These are phyloP conservation scores for Agrilus cyanescens DNA, from an alignment of 2,888 invertebrate species.

Conservation along the genomic window DNA sequence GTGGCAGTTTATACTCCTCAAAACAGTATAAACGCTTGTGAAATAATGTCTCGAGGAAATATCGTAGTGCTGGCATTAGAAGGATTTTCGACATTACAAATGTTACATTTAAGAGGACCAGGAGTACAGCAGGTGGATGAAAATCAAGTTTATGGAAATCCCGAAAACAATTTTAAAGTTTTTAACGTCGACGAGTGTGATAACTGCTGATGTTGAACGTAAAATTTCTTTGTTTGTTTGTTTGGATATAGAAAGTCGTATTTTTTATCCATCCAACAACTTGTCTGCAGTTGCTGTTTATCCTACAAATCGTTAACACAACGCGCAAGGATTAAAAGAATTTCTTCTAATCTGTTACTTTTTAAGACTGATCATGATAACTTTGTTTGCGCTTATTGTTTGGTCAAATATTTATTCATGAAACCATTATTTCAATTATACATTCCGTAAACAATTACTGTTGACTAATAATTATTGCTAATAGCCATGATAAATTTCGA, in stretches of 20 bases:
- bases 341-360: no score
- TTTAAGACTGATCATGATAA: no score
- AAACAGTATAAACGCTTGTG: conserved; percentile 61
- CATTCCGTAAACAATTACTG: background rate
- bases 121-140: conserved; percentile 19
- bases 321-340: no score
- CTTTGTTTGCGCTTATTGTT: no score
- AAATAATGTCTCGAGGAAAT: conserved; percentile 61
- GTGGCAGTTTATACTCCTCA: conserved; percentile 71
- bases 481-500: no score
- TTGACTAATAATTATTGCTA: background rate
- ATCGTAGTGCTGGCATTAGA: conserved; percentile 58
- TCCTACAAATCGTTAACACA: background rate
- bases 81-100: conserved; percentile 51
- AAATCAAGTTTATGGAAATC: conserved; percentile 37
- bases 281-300: background rate
- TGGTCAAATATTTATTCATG: background rate
- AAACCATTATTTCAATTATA: background rate
- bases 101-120: conserved; percentile 45
- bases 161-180: conserved; percentile 45
- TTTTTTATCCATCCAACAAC: conserved; percentile 1
- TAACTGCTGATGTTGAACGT: conserved; percentile 27
- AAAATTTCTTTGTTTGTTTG: conserved; percentile 10
- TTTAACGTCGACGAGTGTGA: conserved; percentile 43
- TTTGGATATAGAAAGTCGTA: conserved; percentile 10